Evolutionary conservation across 2,888 invertebrate genomes (phyloP), one percentile per base, ranked within the genome.

Genomic region (Elmis aenea): DNA sequence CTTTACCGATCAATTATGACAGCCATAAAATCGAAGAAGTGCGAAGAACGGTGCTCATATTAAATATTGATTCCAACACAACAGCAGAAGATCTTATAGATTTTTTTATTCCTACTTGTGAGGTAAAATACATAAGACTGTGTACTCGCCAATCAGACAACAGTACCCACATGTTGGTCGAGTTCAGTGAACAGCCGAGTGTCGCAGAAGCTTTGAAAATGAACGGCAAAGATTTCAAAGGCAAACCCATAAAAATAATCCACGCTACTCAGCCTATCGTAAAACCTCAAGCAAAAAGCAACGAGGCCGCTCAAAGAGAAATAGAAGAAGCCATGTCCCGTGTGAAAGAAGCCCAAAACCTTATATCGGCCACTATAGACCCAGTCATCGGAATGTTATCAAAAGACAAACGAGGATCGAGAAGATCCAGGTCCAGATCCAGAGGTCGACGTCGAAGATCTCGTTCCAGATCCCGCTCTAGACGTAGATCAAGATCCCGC

Each of bases 261-360:
- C 97, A 97, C 69, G 87, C 96, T 0, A 90, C 86, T 2, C 90
- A 92, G 62, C 84, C 92, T 0, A 93, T 95, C 45, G 78, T 83
- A 1, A 91, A 91, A 59, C 95, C 95, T 0, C 92, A 92, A 63
- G 88, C 92, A 0, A 94, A 95, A 66, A 93, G 91, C 51, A 93
- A 93, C 61, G 93, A 94, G 63, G 93, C 92, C 1, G 94, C 94
- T 0, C 90, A 94, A 59, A 80, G 87, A 25, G 95, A 95, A 70
- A 93, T 96, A 35, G 94, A 95, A 65, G 94, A 94, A 65, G 95
- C 94, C 1, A 94, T 99, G 93, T 88, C 91, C 26, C 76, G 94
- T 45, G 93, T 95, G 0, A 93, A 93, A 62, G 95, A 96, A 69
- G 94, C 94, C 0, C 94, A 95, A 67, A 90, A 88, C 62, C 77